These are phyloP conservation scores for Trisateles emortualis DNA, from an alignment of 2,888 invertebrate species.

Conservation along the genomic window DNA sequence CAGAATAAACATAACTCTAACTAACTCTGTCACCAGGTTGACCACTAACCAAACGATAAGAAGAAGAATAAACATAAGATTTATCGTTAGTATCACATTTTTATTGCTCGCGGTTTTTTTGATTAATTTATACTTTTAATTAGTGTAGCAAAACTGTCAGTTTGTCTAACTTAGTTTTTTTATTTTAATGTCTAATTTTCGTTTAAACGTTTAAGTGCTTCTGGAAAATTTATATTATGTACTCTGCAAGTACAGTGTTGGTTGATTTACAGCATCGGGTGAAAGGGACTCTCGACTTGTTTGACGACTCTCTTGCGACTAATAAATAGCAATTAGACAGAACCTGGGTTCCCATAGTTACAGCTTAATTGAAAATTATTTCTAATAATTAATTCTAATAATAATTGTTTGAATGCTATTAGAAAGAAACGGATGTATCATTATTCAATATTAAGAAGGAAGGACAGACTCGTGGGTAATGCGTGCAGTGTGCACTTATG, in stretches of 20 bases:
- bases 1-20: no score
- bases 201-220: conserved; percentile 19
- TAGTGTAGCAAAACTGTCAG: no score
- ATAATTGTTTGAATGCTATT: background rate
- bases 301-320: conserved; percentile 53
- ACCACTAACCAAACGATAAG: no score
- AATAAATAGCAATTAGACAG: conserved; percentile 57
- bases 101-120: no score
- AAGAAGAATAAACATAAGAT: no score
- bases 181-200: no score
- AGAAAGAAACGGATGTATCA: background rate
- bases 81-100: no score
- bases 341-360: conserved; percentile 21
- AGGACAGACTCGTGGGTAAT: background rate
- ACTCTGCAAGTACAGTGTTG: conserved; percentile 27
- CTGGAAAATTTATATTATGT: conserved; percentile 41
- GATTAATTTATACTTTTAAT: no score
- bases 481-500: background rate
- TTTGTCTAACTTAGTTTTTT: no score
- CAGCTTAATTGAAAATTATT: background rate
- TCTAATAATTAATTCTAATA: background rate
- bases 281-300: conserved; percentile 64
- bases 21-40: no score
- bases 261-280: conserved; percentile 60
- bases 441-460: background rate